phyloP scores from a whole-genome alignment of 2,113 vertebrate genomes.

The Synodontis membranacea region DNA sequence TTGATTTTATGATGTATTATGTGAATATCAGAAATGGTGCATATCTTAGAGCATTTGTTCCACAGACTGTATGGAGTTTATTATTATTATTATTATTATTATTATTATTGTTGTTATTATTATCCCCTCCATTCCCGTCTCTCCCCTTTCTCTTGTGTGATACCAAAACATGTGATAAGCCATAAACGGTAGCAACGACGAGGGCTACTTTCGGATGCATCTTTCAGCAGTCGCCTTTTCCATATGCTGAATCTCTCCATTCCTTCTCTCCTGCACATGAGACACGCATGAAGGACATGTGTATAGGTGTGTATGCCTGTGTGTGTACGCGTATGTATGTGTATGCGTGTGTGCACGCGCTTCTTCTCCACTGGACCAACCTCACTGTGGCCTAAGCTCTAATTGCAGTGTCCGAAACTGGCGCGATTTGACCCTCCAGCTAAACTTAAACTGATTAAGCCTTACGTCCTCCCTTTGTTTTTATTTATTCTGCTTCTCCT shows the following conservation, averaged over 20 bases:
- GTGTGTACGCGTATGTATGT: background rate
- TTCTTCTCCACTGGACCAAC: constrained; percentile 80
- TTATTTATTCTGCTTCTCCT: constrained; percentile 61
- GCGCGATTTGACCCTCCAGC: background rate
- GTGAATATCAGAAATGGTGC: constrained; percentile 68
- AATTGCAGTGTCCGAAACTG: constrained; percentile 43
- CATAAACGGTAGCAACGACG: constrained; percentile 67
- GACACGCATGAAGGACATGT: constrained; percentile 52
- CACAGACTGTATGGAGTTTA: constrained; percentile 48
- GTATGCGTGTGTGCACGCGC: constrained; percentile 43
- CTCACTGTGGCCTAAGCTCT: constrained; percentile 66
- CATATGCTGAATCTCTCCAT: constrained; percentile 61
- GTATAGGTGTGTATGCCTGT: background rate
- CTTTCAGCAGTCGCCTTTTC: constrained; percentile 51
- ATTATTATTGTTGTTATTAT: constrained; percentile 19
- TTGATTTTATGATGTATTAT: constrained; percentile 51
- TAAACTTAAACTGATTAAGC: constrained; percentile 71
- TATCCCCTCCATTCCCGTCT: constrained; percentile 20
- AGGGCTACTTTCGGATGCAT: constrained; percentile 60
- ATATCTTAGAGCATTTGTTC: constrained; percentile 52
- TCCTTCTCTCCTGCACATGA: constrained; percentile 62
- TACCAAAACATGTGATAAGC: constrained; percentile 78
- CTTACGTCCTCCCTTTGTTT: constrained; percentile 73
- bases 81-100: constrained; percentile 34
- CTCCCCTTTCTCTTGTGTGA: constrained; percentile 60